phyloP scores from a whole-genome alignment of 1,140 invertebrate species.

The Macrobrachium rosenbergii region DNA sequence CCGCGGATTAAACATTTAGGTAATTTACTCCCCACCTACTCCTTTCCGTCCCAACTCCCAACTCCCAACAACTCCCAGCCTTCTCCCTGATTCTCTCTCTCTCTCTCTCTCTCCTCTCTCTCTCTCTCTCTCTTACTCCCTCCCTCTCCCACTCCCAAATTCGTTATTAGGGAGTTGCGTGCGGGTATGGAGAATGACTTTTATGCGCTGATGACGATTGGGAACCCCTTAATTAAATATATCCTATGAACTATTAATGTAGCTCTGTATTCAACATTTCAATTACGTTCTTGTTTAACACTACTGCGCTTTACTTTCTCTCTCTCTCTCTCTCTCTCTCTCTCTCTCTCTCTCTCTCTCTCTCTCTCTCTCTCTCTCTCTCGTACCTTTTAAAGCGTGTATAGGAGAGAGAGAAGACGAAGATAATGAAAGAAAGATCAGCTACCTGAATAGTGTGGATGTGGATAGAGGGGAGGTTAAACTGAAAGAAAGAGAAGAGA shows the following conservation, averaged over 20 bases:
- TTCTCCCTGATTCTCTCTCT: background rate
- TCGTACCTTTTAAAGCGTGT: background rate
- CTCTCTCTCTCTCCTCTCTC: background rate
- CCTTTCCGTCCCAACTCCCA: background rate
- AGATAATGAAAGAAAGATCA: slow-evolving; percentile 14
- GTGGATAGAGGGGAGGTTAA: background rate
- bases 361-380: background rate
- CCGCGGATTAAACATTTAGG: no score
- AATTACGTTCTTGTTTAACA: background rate
- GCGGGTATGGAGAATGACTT: no score
- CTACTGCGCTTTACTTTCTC: background rate
- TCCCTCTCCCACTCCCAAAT: background rate
- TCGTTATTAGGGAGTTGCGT: background rate
- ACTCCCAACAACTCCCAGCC: background rate
- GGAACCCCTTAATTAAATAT: no score
- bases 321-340: background rate
- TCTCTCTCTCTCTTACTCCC: background rate
- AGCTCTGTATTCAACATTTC: background rate
- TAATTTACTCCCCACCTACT: background rate
- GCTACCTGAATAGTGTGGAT: background rate
- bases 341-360: background rate
- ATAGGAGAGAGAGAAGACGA: background rate
- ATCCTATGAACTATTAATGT: no score
- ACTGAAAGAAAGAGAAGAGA: background rate
- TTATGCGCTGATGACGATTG: no score